phyloP scores from a whole-genome alignment of 2,113 vertebrate species.

The Lathamus discolor region DNA sequence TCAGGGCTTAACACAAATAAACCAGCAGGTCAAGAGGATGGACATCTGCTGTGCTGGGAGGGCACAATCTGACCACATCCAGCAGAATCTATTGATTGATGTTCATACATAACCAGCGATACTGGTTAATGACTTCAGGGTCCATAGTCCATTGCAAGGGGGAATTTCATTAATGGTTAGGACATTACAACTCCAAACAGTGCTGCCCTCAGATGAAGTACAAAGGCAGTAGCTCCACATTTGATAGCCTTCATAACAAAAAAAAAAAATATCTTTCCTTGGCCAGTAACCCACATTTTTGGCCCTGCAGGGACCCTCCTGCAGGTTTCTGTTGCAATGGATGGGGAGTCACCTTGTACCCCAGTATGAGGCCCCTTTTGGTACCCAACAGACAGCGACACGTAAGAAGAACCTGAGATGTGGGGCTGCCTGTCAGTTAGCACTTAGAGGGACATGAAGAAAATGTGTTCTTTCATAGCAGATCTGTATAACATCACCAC shows the following conservation, averaged over 20 bases:
- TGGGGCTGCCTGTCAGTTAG: neutral
- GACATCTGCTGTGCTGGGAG: neutral
- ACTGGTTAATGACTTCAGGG: slow-evolving; percentile 1
- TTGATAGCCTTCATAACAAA: neutral
- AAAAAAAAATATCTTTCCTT: neutral
- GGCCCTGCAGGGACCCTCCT: neutral
- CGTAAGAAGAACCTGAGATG: fast-evolving
- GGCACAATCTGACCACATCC: neutral
- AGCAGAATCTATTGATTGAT: neutral
- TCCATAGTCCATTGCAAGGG: neutral
- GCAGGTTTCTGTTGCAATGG: neutral
- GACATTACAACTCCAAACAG: neutral
- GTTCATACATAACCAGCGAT: neutral
- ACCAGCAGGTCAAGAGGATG: fast-evolving
- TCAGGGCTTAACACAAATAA: neutral
- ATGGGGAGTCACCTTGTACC: fast-evolving
- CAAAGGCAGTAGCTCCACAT: neutral
- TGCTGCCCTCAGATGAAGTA: neutral
- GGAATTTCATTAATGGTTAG: neutral
- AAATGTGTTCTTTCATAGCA: neutral
- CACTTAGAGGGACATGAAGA: neutral
- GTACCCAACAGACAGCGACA: fast-evolving
- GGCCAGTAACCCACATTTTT: neutral
- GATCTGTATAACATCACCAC: too few species aligned
- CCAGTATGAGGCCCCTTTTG: neutral